A percentile compares a stretch with the other conserved stretches of the same genome.
Conservation (phyloP, 37 sponge, comb jelly and placozoan species). For the Tethya wilhelma region DNA sequence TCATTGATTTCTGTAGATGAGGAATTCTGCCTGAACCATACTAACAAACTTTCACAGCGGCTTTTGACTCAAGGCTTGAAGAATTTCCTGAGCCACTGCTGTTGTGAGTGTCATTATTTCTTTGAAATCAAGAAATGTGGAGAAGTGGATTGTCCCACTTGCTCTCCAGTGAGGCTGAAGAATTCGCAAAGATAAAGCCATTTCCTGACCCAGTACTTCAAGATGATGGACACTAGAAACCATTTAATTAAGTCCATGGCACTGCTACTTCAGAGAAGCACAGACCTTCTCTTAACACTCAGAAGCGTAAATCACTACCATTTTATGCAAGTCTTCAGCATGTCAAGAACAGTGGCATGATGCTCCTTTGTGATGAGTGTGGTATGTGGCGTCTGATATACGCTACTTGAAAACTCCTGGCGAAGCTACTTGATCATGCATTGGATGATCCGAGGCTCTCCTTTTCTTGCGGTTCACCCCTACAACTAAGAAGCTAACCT, state of each 20-base stretch:
- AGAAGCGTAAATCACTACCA: neutral
- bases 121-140: conserved; percentile 2
- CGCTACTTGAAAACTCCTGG: too few species aligned
- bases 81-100: neutral
- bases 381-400: too few species aligned
- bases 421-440: too few species aligned
- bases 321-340: conserved; percentile 20
- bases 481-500: too few species aligned
- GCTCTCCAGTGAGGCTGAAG: neutral
- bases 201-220: too few species aligned
- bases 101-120: neutral
- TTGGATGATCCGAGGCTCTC: too few species aligned
- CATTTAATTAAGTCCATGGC: neutral
- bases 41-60: too few species aligned
- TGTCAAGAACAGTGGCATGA: conserved; percentile 15
- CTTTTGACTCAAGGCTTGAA: too few species aligned
- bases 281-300: neutral
- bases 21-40: too few species aligned
- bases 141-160: neutral
- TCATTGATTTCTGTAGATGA: too few species aligned
- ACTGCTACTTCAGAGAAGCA: neutral
- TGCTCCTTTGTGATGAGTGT: conserved; percentile 35
- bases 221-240: too few species aligned
- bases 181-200: neutral
- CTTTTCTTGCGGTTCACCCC: too few species aligned